Evolutionary conservation across 2,888 invertebrate genomes (phyloP).

Genomic region (Morinoia aosen): DNA sequence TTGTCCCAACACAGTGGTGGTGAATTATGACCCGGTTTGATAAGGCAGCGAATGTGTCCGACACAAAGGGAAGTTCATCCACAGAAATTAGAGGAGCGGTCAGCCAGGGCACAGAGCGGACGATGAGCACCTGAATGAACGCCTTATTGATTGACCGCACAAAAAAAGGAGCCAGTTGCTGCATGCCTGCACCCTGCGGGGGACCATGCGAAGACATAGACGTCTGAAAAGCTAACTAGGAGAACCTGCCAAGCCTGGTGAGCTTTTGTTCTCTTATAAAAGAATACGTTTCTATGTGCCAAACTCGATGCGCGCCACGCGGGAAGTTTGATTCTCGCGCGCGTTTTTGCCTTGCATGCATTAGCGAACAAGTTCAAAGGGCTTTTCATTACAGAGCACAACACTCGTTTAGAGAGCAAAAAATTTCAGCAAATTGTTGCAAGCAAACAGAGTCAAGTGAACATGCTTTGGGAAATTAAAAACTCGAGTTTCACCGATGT

Average conservation of each 20-base stretch:
- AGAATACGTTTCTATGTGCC: background rate
- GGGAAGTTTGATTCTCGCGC: too few species aligned
- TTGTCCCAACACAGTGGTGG: background rate
- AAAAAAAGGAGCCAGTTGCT: background rate
- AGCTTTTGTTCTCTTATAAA: background rate
- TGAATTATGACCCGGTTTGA: conserved; percentile 4
- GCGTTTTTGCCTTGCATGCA: too few species aligned
- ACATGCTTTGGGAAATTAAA: too few species aligned
- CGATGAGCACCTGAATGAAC: background rate
- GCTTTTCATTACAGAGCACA: too few species aligned
- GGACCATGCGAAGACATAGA: background rate
- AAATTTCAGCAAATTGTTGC: too few species aligned
- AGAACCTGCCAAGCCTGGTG: background rate
- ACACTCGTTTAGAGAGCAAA: too few species aligned
- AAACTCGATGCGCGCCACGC: background rate
- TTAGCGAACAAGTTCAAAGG: too few species aligned
- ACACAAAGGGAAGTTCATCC: conserved; percentile 1
- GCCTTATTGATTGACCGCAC: background rate
- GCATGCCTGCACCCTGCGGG: background rate
- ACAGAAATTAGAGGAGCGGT: background rate
- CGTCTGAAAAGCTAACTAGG: background rate
- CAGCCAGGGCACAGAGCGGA: background rate
- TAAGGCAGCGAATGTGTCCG: background rate
- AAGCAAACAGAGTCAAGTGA: too few species aligned
- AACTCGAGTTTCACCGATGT: too few species aligned